A percentile compares a stretch with the other conserved stretches of the same genome.
These are phyloP conservation scores for Sebastes diploproa DNA, from an alignment of 2,797 vertebrate species.

Conservation along the genomic window DNA sequence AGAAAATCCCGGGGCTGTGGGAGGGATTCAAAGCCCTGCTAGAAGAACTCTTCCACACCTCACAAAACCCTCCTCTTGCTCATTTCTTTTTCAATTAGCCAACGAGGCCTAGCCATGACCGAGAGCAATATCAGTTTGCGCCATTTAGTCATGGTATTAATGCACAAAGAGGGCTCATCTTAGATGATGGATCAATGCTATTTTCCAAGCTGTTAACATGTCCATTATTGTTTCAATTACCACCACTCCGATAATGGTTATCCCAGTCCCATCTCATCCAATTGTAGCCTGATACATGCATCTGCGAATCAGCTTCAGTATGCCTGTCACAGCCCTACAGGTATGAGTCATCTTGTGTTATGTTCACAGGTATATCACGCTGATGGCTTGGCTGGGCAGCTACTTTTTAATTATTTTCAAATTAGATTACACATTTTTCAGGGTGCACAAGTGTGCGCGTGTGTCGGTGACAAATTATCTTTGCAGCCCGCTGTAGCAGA, in stretches of 20 bases:
- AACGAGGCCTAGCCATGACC: constrained; percentile 54
- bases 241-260: constrained; percentile 62
- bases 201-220: constrained; percentile 70
- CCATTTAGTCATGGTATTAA: constrained; percentile 69
- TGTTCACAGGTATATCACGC: constrained; percentile 34
- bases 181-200: constrained; percentile 75
- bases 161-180: constrained; percentile 66
- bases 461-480: constrained; percentile 24
- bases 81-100: constrained; percentile 74
- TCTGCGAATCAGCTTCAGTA: constrained; percentile 33
- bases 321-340: constrained; percentile 31
- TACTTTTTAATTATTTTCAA: constrained; percentile 46
- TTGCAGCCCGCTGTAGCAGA: constrained; percentile 6
- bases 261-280: constrained; percentile 48
- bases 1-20: constrained; percentile 36
- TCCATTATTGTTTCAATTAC: constrained; percentile 78
- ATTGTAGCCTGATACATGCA: constrained; percentile 38
- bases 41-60: constrained; percentile 24
- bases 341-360: constrained; percentile 19
- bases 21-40: constrained; percentile 32
- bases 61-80: constrained; percentile 43
- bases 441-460: not conserved
- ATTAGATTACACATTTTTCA: constrained; percentile 25
- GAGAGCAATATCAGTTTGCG: constrained; percentile 62
- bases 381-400: not conserved